phyloP scores from a whole-genome alignment of 2,113 vertebrate species.

The Tachysurus fulvidraco region DNA sequence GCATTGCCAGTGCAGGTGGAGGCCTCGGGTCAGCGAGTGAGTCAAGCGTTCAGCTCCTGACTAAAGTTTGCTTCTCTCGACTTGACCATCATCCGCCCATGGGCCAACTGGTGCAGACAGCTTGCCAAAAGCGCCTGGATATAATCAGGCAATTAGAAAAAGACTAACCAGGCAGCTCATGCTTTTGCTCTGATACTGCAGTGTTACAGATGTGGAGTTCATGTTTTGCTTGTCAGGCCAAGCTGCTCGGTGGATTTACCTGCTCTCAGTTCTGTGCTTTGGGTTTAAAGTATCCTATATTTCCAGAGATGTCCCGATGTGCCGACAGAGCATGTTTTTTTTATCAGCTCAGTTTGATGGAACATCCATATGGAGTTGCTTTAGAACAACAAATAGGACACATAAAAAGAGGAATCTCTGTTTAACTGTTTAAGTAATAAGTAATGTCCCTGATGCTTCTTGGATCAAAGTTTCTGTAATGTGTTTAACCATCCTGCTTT shows the following conservation, averaged over 20 bases:
- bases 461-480: background rate
- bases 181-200: conserved; percentile 9
- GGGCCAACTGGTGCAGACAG: conserved; percentile 76
- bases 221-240: background rate
- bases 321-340: background rate
- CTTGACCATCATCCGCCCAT: conserved; percentile 76
- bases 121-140: conserved; percentile 72
- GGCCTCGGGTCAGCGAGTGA: conserved; percentile 74
- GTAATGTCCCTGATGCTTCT: background rate
- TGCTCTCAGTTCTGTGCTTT: background rate
- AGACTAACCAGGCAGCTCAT: conserved; percentile 16
- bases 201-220: conserved; percentile 32
- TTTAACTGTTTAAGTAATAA: background rate
- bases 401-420: background rate
- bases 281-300: background rate
- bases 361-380: conserved; percentile 9
- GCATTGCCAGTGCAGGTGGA: conserved; percentile 71
- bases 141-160: conserved; percentile 59
- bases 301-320: conserved; percentile 16
- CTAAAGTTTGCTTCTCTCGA: conserved; percentile 77
- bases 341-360: background rate
- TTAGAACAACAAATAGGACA: background rate
- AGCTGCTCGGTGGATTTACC: background rate
- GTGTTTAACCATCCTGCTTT: conserved; percentile 1
- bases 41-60: conserved; percentile 71